Conservation (phyloP, 2,888 invertebrate species). For the Torymus tubicola region DNA sequence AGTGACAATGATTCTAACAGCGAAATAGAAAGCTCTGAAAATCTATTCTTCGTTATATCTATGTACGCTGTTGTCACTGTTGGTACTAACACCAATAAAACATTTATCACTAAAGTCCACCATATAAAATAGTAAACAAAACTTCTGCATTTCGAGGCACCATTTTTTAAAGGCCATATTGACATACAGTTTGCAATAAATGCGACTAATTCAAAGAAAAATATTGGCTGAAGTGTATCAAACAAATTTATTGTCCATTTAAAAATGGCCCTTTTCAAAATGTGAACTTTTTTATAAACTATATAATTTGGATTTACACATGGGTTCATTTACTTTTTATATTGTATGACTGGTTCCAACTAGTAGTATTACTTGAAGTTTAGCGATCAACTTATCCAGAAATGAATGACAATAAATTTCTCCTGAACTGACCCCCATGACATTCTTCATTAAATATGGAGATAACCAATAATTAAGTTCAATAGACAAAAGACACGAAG, state of each 20-base stretch:
- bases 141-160: not conserved
- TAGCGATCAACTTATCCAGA: too few relatives aligned
- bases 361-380: too few relatives aligned
- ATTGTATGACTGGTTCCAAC: too few relatives aligned
- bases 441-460: not conserved
- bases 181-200: not conserved
- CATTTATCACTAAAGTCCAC: slow-evolving; percentile 1
- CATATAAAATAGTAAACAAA: slow-evolving; percentile 1
- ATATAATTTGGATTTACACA: too few relatives aligned
- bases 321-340: too few relatives aligned
- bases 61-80: not conserved
- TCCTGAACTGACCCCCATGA: not conserved
- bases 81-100: not conserved
- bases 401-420: too few relatives aligned
- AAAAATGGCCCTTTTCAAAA: too few relatives aligned
- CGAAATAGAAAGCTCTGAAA: not conserved
- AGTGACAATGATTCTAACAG: not conserved
- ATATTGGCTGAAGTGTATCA: not conserved
- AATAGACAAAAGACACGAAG: not conserved
- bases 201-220: not conserved
- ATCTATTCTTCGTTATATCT: not conserved
- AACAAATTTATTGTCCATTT: not conserved
- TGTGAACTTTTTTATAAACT: too few relatives aligned
- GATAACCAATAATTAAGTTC: not conserved
- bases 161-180: slow-evolving; percentile 6